These are phyloP conservation scores for Cnemophilus loriae DNA, from an alignment of 2,113 vertebrate species.

Conservation along the genomic window DNA sequence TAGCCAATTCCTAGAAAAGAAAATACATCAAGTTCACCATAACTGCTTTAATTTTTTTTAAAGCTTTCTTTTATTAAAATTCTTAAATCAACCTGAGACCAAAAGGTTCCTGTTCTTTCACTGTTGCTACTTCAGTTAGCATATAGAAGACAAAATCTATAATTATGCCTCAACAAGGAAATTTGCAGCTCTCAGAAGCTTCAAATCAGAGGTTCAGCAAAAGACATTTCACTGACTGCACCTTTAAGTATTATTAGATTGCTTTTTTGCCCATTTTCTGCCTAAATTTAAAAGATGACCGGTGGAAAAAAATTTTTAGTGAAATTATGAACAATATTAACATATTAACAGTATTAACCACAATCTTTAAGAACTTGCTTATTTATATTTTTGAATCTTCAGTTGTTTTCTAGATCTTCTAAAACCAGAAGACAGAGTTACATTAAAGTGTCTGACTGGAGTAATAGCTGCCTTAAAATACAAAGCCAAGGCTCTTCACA, in stretches of 20 bases:
- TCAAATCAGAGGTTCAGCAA: not conserved
- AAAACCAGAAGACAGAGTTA: not conserved
- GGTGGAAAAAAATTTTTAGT: not conserved
- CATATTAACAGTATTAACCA: not conserved
- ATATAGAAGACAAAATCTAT: not conserved
- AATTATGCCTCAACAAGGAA: not conserved
- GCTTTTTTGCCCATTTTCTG: not conserved
- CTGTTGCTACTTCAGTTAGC: not conserved
- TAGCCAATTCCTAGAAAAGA: conserved; percentile 75
- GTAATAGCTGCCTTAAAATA: not conserved
- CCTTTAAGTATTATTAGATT: not conserved
- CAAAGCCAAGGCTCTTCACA: not conserved
- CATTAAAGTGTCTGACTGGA: not conserved
- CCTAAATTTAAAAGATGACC: not conserved
- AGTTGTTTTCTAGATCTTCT: not conserved
- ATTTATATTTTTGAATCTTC: not conserved
- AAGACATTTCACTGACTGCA: not conserved
- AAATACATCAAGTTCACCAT: not conserved
- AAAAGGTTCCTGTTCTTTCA: not conserved
- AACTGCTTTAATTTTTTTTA: not conserved
- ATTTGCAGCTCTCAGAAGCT: not conserved
- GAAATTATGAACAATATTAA: not conserved
- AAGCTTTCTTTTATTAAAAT: not conserved
- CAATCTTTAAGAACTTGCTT: not conserved
- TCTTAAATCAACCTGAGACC: not conserved